Base-by-base conservation (phyloP, 23 tunicate genomes). In the Halocynthia aurantium region DNA sequence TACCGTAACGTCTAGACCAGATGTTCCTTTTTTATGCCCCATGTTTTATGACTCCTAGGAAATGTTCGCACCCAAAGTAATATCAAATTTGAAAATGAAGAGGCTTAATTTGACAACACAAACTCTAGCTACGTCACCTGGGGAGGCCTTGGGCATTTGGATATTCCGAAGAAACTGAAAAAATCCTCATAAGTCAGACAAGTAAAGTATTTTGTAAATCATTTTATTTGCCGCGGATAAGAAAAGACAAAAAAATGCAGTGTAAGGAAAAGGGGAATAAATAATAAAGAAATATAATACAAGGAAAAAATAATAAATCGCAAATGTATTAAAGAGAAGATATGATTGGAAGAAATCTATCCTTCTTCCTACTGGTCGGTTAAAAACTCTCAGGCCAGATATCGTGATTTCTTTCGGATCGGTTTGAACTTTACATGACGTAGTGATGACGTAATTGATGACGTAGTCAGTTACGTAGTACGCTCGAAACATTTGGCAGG, bases 241-340 rank as follows among this genome's bases (percentile, higher is more conserved):
- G 63, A 58, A 1, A 12, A 15, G 15, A 58, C 63, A 58, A 58
- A 15, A 58, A 1, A 15, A 13, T 13, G 63, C 63, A 58, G 17
- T 58, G 15, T 58, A 58, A 58, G 63, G 63, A 58, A 58, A 58
- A 13, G 4, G 2, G 63, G n/a, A 58, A 65, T 20, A 65, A 65
- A 65, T 65, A 65, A 65, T 65, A 0, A 65, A 10, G 31, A 65
- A 65, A 65, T 5, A 9, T 5, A 65, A 65, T 15, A 49, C 9
- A 65, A 20, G 19, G 8, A 71, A 68, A 11, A 22, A 19, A 71
- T 40, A 71, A 51, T 50, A 71, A 19, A 71, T 9, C 49, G 50
- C 76, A 71, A 19, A 31, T 31, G 44, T 31, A 31, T 31, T 31
- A 40, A 71, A 71, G 76, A 51, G 76, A 71, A 71, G 76, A 71